Base-by-base conservation (phyloP, 2,888 invertebrate genomes). In the Lapara coniferarum region DNA sequence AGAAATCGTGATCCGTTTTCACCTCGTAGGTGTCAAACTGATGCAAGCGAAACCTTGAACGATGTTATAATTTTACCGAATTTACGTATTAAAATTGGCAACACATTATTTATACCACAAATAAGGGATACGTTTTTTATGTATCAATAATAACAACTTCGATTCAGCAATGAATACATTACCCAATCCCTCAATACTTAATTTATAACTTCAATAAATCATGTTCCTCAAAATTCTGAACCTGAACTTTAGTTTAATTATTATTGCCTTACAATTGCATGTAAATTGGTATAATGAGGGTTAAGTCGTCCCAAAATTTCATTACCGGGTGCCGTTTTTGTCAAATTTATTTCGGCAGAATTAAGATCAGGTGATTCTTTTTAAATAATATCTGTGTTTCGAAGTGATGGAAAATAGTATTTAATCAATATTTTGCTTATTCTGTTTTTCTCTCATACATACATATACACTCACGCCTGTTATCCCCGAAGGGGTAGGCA, bases 191-290 rank as follows among this genome's bases (percentile, higher is more conserved):
- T 71, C 70, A 69, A 71, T 19, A 19, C 63, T 63, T 19, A 49
- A 77, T 75, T 74, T 78, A 78, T 74, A 70, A 69, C 46, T 70
- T 70, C 66, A 72, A 75, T 79, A 76, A 80, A 77, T 77, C 69
- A 72, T 75, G 73, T 72, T 57, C 73, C 70, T 73, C 73, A 70
- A 66, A 53, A 70, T 69, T 69, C 71, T 66, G 67, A 16, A 46
- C 16, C 66, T 72, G 72, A 73, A 78, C 75, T 80, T 79, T 74
- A 30, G 19, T 63, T 25, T 69, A 77, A 77, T 75, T n/a, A n/a
- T n/a, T n/a, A n/a, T n/a, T 78, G 74, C 59, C 30, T 44, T 68
- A 69, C 69, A 72, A 73, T 76, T 69, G 67, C 56, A 55, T 71
- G 67, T 70, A 68, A 68, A 58, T 70, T 68, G 72, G 63, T 72